Conservation (phyloP, 2,797 vertebrate genomes). For the Sternarchorhynchus goeldii region DNA sequence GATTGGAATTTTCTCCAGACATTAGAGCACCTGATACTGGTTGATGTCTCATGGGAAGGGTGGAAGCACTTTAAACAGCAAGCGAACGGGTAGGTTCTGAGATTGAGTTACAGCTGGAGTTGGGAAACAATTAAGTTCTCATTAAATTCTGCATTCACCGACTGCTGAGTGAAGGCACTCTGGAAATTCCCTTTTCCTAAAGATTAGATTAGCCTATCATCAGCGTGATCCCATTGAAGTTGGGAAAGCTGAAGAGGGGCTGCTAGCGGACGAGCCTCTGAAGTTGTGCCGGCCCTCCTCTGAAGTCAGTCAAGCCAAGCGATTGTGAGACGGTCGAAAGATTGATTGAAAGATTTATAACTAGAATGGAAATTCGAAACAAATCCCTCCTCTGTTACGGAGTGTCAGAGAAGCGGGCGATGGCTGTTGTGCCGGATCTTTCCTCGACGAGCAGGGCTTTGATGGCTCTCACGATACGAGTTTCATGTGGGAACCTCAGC, state of each 20-base stretch:
- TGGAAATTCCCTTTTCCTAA: constrained; percentile 53
- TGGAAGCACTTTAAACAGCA: constrained; percentile 42
- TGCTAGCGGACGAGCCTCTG: constrained; percentile 53
- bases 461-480: constrained; percentile 11
- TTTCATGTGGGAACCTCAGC: background rate
- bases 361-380: constrained; percentile 44
- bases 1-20: constrained; percentile 13
- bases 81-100: constrained; percentile 47
- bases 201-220: constrained; percentile 60
- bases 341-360: constrained; percentile 56
- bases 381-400: constrained; percentile 38
- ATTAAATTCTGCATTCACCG: constrained; percentile 53
- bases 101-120: constrained; percentile 58
- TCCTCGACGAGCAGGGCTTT: background rate
- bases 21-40: constrained; percentile 28
- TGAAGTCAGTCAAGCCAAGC: constrained; percentile 32
- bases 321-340: constrained; percentile 15
- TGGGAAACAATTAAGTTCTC: constrained; percentile 60
- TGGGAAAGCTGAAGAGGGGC: constrained; percentile 41
- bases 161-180: constrained; percentile 52
- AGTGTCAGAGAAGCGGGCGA: constrained; percentile 19
- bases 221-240: constrained; percentile 55
- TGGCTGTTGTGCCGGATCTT: background rate
- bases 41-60: constrained; percentile 24
- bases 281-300: constrained; percentile 32